phyloP scores from a whole-genome alignment of 2,113 vertebrate genomes.

The Forbesichthys agassizii region DNA sequence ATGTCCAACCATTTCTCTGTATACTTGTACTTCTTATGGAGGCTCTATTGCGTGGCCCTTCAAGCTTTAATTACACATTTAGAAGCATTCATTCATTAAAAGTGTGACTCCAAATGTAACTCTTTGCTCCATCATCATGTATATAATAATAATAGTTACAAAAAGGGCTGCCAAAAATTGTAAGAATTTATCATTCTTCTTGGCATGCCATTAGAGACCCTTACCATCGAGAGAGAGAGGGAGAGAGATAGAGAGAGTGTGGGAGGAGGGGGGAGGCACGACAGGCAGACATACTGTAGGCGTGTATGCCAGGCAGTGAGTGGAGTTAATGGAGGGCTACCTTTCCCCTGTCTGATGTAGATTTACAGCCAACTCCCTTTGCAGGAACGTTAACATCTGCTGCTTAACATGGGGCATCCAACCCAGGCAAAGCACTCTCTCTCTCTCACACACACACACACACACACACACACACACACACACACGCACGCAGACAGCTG shows the following conservation, averaged over 20 bases:
- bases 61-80: no score
- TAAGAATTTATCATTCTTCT: neutral
- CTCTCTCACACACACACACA: conserved; percentile 5
- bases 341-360: conserved; percentile 24
- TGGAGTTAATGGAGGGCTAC: conserved; percentile 40
- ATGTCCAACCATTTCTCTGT: no score
- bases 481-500: neutral
- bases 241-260: no score
- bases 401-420: conserved; percentile 5
- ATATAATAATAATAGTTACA: no score
- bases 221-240: neutral
- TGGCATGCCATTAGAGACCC: neutral
- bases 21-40: no score
- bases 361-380: conserved; percentile 33
- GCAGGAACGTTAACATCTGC: conserved; percentile 15
- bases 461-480: neutral
- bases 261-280: conserved; percentile 6
- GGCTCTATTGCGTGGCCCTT: no score
- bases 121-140: no score
- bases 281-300: conserved; percentile 18
- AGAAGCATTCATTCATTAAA: no score
- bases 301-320: conserved; percentile 17
- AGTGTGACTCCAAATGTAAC: no score
- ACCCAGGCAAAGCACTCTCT: neutral
- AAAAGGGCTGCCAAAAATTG: no score